Conservation (phyloP, 2,888 invertebrate genomes). For the Yponomeuta evonymella region DNA sequence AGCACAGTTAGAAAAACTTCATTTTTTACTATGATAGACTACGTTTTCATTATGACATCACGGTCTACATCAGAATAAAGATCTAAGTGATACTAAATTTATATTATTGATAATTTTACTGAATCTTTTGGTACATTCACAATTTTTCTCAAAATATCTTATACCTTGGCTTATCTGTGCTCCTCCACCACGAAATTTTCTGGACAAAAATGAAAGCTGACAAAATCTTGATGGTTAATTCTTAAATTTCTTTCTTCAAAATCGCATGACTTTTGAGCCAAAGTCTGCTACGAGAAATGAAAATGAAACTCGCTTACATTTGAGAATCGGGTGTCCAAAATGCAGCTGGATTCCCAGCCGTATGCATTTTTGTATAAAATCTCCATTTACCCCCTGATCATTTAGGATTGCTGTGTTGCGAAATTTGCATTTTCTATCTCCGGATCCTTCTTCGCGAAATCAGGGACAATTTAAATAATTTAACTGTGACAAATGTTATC, state of each 20-base stretch:
- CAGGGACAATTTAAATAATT: slow-evolving; percentile 65
- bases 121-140: slow-evolving; percentile 23
- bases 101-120: no score
- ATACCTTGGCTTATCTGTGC: background rate
- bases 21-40: no score
- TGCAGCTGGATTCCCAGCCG: slow-evolving; percentile 35
- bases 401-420: slow-evolving; percentile 45
- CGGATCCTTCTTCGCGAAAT: slow-evolving; percentile 36
- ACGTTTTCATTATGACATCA: no score
- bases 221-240: background rate
- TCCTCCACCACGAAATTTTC: background rate
- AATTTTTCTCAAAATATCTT: slow-evolving; percentile 22
- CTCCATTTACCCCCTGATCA: slow-evolving; percentile 61
- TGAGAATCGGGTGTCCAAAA: background rate
- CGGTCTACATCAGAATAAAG: no score
- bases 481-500: slow-evolving; percentile 52
- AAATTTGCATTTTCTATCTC: slow-evolving; percentile 51
- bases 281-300: background rate
- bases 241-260: background rate
- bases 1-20: no score
- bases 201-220: slow-evolving; percentile 1
- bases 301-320: background rate
- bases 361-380: slow-evolving; percentile 65
- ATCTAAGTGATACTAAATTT: no score
- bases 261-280: background rate